Evolutionary conservation across 2,888 invertebrate species (phyloP), one percentile per base, ranked within the genome.

Genomic region (Agriopis marginaria): DNA sequence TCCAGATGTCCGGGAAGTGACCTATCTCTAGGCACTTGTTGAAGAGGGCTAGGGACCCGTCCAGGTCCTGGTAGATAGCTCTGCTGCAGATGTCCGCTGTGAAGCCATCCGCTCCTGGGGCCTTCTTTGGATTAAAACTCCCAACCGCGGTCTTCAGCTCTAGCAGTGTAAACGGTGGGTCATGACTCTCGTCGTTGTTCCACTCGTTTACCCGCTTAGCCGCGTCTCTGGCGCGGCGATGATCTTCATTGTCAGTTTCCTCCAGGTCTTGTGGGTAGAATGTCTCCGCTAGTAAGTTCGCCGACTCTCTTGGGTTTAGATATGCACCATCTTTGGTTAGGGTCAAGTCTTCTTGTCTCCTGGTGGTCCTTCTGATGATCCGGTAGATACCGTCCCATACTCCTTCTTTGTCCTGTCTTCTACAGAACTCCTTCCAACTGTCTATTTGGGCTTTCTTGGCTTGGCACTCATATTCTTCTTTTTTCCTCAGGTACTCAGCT

Each of bases 101-200:
- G 5, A 63, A 11, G 11, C 63, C 63, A 17, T 63, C 63, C 6
- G 55, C 8, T 44, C 58, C 65, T 3, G 65, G 65, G 7, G 65
- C 58, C 12, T 65, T 55, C 44, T 42, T 42, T 42, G 42, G 42
- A 8, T 42, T 42, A 3, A 42, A 42, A 8, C 9, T 42, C 9
- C 42, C 44, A 9, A 50, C 40, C 17, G 64, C 60, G 1, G 60
- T 39, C 6, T n/a, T 54, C 12, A 70, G 50, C 1, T 75, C 66
- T 3, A 72, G 68, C 7, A 65, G 11, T 7, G 66, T 68, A 60
- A 74, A 74, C 2, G 69, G 71, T 3, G 72, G 75, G 8, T 77
- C 74, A 14, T 40, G 40, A 10, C 8, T 8, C n/a, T 55, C 54
- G n/a, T 32, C 11, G 12, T 55, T 3, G 8, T 42, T 12, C n/a